Evolutionary conservation across 2,888 invertebrate genomes (phyloP).

Genomic region (Ophion slaviceki): DNA sequence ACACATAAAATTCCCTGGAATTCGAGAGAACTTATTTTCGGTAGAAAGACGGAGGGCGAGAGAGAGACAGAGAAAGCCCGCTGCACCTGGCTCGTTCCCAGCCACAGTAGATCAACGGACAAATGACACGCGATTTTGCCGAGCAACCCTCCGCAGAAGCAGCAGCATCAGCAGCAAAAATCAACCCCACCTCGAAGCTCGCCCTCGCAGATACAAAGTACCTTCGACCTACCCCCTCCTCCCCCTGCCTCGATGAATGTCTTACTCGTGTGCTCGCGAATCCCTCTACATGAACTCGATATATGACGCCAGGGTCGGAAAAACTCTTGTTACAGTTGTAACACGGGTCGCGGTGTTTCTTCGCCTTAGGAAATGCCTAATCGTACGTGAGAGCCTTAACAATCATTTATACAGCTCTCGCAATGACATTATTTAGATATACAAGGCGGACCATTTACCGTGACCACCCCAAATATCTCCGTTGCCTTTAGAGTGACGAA

Average conservation of each 20-base stretch:
- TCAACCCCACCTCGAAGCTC: slow-evolving; percentile 58
- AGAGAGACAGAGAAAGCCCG: slow-evolving; percentile 66
- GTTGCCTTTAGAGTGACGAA: too few species aligned
- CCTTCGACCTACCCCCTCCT: slow-evolving; percentile 71
- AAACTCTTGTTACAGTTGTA: slow-evolving; percentile 34
- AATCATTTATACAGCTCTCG: slow-evolving; percentile 58
- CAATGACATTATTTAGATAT: slow-evolving; percentile 22
- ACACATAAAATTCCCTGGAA: slow-evolving; percentile 27
- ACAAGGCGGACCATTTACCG: background rate
- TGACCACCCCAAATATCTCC: too few species aligned
- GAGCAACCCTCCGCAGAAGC: slow-evolving; percentile 67
- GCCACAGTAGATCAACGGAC: slow-evolving; percentile 82
- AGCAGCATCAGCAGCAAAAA: slow-evolving; percentile 45
- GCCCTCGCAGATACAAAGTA: slow-evolving; percentile 78
- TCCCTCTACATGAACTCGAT: slow-evolving; percentile 40
- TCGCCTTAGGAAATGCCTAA: slow-evolving; percentile 63
- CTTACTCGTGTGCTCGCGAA: slow-evolving; percentile 74
- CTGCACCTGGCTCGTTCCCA: slow-evolving; percentile 79
- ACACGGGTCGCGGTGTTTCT: slow-evolving; percentile 21
- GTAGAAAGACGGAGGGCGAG: slow-evolving; percentile 5
- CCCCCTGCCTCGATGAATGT: slow-evolving; percentile 78
- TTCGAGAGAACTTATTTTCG: slow-evolving; percentile 18
- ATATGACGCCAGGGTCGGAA: slow-evolving; percentile 35
- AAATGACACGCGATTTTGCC: slow-evolving; percentile 83
- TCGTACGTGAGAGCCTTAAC: slow-evolving; percentile 69